These are phyloP conservation scores for Syngnathus floridae DNA, from an alignment of 2,113 vertebrate species.

Conservation along the genomic window DNA sequence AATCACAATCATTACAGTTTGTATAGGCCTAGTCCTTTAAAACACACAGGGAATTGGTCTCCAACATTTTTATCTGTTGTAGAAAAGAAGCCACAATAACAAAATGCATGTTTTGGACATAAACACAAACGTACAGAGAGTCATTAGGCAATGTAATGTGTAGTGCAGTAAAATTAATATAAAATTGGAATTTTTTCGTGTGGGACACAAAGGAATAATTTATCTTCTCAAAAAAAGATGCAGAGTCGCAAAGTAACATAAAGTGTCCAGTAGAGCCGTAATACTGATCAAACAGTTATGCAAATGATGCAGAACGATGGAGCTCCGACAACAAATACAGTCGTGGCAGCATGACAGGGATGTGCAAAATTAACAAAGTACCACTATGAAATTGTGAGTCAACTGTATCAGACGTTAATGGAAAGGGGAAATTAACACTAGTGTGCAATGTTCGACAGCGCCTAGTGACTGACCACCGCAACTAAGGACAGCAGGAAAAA, in stretches of 20 bases:
- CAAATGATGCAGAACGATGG: neutral
- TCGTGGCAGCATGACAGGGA: neutral
- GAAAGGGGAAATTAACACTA: neutral
- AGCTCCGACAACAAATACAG: neutral
- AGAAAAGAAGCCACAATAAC: neutral
- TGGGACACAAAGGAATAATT: too few species aligned
- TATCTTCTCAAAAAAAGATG: neutral
- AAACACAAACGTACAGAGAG: neutral
- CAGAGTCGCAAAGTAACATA: neutral
- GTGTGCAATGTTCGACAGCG: too few species aligned
- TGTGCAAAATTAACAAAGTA: neutral
- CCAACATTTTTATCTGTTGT: too few species aligned
- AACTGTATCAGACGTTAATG: neutral
- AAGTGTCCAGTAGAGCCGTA: neutral
- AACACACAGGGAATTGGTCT: neutral
- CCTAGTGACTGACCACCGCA: neutral
- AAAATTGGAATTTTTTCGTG: neutral
- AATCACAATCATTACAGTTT: neutral
- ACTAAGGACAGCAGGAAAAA: neutral
- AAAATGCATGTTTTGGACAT: neutral
- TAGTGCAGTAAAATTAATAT: neutral
- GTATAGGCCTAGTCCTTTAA: too few species aligned
- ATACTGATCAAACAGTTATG: neutral
- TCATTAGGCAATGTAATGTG: neutral
- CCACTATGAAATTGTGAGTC: neutral